phyloP scores from a whole-genome alignment of 1,140 invertebrate species.

The Hormaphis cornu region DNA sequence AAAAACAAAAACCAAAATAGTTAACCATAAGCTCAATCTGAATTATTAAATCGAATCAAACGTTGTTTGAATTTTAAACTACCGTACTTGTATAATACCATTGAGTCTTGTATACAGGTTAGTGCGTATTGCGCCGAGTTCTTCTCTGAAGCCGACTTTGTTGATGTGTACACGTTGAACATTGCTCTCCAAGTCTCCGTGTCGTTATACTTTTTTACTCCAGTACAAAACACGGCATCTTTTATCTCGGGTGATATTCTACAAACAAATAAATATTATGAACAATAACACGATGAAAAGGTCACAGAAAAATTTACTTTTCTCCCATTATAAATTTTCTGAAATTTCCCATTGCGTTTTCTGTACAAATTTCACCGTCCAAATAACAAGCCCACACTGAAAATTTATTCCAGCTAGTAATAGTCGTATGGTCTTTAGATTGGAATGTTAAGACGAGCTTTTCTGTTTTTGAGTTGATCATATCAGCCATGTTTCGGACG shows the following conservation, averaged over 20 bases:
- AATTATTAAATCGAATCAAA: no score
- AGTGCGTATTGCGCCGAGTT: constrained; percentile 11
- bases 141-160: constrained; percentile 33
- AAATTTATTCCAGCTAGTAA: constrained; percentile 6
- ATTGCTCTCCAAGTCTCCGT: constrained; percentile 8
- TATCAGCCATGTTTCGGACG: not conserved
- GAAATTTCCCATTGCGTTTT: not conserved
- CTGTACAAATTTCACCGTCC: not conserved
- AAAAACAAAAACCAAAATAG: not conserved
- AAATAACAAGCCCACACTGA: constrained; percentile 9
- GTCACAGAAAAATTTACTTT: not conserved
- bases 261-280: not conserved
- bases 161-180: constrained; percentile 17
- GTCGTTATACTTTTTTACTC: not conserved
- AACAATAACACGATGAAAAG: not conserved
- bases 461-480: not conserved
- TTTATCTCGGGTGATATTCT: constrained; percentile 32
- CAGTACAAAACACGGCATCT: constrained; percentile 28
- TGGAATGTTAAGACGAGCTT: not conserved
- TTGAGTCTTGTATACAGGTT: constrained; percentile 16
- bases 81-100: constrained; percentile 25
- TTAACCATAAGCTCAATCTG: no score
- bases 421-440: not conserved
- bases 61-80: not conserved
- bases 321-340: not conserved